These are phyloP conservation scores for Artemia franciscana DNA, from an alignment of 1,140 invertebrate genomes.

Conservation along the genomic window DNA sequence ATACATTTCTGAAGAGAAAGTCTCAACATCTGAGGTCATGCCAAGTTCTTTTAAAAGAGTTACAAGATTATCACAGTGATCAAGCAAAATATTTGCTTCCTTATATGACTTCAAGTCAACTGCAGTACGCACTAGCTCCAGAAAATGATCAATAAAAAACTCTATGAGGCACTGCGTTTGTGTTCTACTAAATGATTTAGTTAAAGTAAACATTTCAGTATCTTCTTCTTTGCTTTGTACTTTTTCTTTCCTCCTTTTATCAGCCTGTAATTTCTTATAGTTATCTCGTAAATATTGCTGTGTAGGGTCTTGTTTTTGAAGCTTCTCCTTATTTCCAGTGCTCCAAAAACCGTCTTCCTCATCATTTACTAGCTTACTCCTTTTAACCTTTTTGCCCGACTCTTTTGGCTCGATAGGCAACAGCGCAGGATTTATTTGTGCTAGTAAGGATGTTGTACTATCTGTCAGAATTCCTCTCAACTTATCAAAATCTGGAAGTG, in stretches of 20 bases:
- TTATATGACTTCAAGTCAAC: slow-evolving; percentile 28
- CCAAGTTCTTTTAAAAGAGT: slow-evolving; percentile 29
- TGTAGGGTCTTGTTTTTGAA: slow-evolving; percentile 1
- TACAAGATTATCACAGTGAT: slow-evolving; percentile 38
- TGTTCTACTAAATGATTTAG: slow-evolving; percentile 6
- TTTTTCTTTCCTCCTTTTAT: slow-evolving; percentile 15
- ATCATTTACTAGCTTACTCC: slow-evolving; percentile 4
- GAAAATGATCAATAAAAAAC: slow-evolving; percentile 41
- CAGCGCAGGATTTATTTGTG: slow-evolving; percentile 19
- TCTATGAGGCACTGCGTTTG: slow-evolving; percentile 21
- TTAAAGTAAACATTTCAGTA: slow-evolving; percentile 1
- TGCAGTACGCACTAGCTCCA: slow-evolving; percentile 34
- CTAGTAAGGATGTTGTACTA: slow-evolving; percentile 13
- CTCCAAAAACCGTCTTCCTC: slow-evolving; percentile 9
- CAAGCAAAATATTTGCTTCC: slow-evolving; percentile 35
- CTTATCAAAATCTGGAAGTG: slow-evolving; percentile 31
- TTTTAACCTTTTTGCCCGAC: slow-evolving; percentile 8
- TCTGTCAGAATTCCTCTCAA: slow-evolving; percentile 33
- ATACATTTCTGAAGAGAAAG: slow-evolving; percentile 5
- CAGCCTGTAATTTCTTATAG: slow-evolving; percentile 11
- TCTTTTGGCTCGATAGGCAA: background rate
- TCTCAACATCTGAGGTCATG: slow-evolving; percentile 4
- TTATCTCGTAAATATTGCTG: slow-evolving; percentile 9
- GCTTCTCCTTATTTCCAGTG: slow-evolving; percentile 2
- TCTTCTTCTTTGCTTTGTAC: slow-evolving; percentile 12